A percentile compares a stretch with the other conserved stretches of the same genome.
Evolutionary conservation across 2,113 vertebrate species (phyloP).

Genomic region (Actinemys pallida): DNA sequence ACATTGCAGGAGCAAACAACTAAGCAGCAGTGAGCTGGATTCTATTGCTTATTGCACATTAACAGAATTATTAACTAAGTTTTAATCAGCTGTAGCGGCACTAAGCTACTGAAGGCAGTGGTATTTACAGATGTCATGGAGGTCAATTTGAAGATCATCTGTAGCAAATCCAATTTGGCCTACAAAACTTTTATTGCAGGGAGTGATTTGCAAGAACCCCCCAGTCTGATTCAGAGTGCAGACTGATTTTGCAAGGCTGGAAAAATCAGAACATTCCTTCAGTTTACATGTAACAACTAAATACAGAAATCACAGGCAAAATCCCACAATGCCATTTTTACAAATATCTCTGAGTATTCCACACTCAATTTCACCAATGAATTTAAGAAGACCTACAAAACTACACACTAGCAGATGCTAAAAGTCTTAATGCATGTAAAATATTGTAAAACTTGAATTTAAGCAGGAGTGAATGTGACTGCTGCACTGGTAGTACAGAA

Average conservation of each 20-base stretch:
- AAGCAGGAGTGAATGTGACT: not conserved
- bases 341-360: not conserved
- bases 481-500: not conserved
- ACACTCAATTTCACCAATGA: not conserved
- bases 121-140: not conserved
- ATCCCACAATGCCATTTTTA: not conserved
- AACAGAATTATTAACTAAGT: not conserved
- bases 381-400: not conserved
- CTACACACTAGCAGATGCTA: not conserved
- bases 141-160: not conserved
- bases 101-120: not conserved
- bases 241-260: not conserved
- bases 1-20: not conserved
- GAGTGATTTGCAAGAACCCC: not conserved
- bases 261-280: not conserved
- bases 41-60: not conserved
- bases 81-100: not conserved
- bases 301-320: not conserved
- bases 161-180: not conserved
- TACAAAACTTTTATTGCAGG: not conserved
- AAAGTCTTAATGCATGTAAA: not conserved
- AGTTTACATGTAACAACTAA: not conserved
- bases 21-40: not conserved
- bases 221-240: not conserved
- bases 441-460: not conserved